Percentiles rank a stretch among this genome's conserved stretches.
Conservation (phyloP, 2,113 vertebrate genomes). For the Dipodomys merriami region DNA sequence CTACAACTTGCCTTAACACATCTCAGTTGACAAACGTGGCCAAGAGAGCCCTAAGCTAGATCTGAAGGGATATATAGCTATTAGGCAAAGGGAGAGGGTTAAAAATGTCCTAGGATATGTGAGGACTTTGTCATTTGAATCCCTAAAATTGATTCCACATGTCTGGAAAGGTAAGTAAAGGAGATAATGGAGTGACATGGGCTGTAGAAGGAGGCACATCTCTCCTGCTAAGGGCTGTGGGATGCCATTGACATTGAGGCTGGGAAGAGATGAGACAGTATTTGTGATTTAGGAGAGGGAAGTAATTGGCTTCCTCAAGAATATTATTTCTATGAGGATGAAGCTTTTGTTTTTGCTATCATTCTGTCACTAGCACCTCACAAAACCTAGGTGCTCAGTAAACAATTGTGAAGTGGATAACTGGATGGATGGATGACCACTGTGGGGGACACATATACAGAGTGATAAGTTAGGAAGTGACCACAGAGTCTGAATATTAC, state of each 20-base stretch:
- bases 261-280: background rate
- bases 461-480: background rate
- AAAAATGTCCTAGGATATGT: background rate
- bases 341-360: constrained; percentile 13
- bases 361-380: background rate
- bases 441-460: background rate
- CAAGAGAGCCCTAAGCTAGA: background rate
- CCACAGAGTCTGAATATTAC: background rate
- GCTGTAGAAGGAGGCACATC: background rate
- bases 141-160: background rate
- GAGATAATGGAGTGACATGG: background rate
- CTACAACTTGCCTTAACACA: background rate
- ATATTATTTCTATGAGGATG: background rate
- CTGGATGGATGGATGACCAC: background rate
- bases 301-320: constrained; percentile 13
- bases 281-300: background rate
- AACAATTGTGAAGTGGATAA: background rate
- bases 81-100: background rate
- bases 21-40: background rate
- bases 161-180: background rate
- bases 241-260: background rate
- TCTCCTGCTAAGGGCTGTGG: background rate
- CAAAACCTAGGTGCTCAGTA: background rate
- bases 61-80: background rate
- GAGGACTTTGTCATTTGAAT: background rate